phyloP scores from a whole-genome alignment of 35 echinoderm and acorn worm species.

The Lytechinus variegatus region DNA sequence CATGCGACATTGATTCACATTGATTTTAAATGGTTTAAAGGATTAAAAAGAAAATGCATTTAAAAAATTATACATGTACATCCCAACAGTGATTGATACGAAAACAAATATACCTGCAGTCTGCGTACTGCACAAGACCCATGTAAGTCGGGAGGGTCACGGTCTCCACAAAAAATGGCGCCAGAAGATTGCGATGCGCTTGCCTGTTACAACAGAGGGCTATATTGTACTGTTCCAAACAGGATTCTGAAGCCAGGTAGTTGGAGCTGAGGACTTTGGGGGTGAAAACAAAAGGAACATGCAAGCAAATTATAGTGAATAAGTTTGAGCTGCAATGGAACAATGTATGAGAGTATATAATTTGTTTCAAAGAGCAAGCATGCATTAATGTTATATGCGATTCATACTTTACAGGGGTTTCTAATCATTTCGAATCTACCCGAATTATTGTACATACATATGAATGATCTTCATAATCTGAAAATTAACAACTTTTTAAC shows the following conservation, averaged over 20 bases:
- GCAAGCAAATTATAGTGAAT: background rate
- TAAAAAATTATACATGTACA: too few species aligned
- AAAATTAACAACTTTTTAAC: too few species aligned
- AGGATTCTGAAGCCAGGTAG: conserved; percentile 63
- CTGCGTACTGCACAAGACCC: conserved; percentile 81
- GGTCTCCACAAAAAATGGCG: conserved; percentile 71
- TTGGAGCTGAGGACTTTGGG: conserved; percentile 68
- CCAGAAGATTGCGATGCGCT: conserved; percentile 63
- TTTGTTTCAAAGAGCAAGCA: too few species aligned
- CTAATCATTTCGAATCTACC: too few species aligned
- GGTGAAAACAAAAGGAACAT: background rate
- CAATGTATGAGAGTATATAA: too few species aligned
- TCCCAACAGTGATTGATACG: background rate
- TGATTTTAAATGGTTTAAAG: too few species aligned
- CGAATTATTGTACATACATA: too few species aligned
- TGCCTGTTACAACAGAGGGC: conserved; percentile 75
- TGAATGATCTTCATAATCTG: too few species aligned
- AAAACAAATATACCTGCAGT: conserved; percentile 64
- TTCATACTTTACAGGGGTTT: too few species aligned
- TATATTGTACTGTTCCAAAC: conserved; percentile 87
- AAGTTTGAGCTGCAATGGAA: background rate
- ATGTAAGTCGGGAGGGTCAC: conserved; percentile 70
- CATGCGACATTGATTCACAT: too few species aligned
- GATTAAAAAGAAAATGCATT: too few species aligned
- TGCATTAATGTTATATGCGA: too few species aligned